These are phyloP conservation scores for Nomada flava DNA, from an alignment of 2,888 invertebrate species.

Conservation along the genomic window DNA sequence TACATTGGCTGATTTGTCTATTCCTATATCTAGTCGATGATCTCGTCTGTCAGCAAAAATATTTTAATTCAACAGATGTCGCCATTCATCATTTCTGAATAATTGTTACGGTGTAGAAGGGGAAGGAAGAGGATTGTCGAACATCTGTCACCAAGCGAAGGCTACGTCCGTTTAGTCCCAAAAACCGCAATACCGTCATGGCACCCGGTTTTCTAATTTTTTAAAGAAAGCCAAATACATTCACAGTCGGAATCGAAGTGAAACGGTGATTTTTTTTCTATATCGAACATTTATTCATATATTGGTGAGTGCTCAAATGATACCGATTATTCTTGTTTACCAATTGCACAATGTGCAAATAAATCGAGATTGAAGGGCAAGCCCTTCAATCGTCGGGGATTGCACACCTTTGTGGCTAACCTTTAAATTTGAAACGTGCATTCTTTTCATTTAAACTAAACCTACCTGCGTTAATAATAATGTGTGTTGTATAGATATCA, in stretches of 20 bases:
- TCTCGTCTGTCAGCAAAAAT: slow-evolving; percentile 29
- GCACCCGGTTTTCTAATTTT: slow-evolving; percentile 76
- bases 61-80: slow-evolving; percentile 55
- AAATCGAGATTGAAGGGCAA: slow-evolving; percentile 56
- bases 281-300: slow-evolving; percentile 41
- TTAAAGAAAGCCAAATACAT: slow-evolving; percentile 61
- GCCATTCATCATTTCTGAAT: slow-evolving; percentile 62
- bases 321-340: slow-evolving; percentile 53
- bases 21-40: not conserved
- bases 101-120: slow-evolving; percentile 57
- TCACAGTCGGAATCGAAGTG: slow-evolving; percentile 28
- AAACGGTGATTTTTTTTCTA: slow-evolving; percentile 38
- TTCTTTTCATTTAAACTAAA: slow-evolving; percentile 1
- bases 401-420: slow-evolving; percentile 36
- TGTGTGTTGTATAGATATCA: not conserved
- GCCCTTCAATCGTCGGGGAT: slow-evolving; percentile 55
- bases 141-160: slow-evolving; percentile 79
- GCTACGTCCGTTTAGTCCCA: slow-evolving; percentile 74
- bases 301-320: slow-evolving; percentile 62
- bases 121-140: slow-evolving; percentile 74
- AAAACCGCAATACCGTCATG: slow-evolving; percentile 79
- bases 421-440: slow-evolving; percentile 50
- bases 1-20: no score
- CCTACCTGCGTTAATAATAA: not conserved
- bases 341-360: slow-evolving; percentile 34